Conservation (phyloP, 1,140 invertebrate genomes). For the Pseudomyrmex pallidus region DNA sequence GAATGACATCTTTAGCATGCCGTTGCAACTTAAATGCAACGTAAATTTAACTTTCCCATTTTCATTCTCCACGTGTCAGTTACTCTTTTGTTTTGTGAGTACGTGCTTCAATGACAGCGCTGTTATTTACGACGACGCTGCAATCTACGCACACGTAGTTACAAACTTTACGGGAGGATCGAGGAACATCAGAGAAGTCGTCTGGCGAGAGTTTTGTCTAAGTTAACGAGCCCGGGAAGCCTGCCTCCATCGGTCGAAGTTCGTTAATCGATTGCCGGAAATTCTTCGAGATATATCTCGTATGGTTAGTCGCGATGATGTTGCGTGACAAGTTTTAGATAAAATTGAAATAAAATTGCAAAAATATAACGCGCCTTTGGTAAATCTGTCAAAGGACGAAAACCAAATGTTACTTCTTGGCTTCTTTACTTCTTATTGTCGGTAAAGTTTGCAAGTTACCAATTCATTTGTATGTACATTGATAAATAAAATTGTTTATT, state of each 20-base stretch:
- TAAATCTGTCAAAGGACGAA: neutral
- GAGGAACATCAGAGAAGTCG: conserved; percentile 33
- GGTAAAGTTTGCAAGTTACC: too few species aligned
- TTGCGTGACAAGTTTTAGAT: conserved; percentile 51
- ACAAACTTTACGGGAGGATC: conserved; percentile 34
- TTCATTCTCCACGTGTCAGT: conserved; percentile 28
- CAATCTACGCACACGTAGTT: conserved; percentile 52
- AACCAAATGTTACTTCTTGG: neutral
- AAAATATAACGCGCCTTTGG: neutral
- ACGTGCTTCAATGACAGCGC: conserved; percentile 21
- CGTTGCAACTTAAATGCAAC: neutral
- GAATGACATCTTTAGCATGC: neutral
- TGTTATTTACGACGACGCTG: conserved; percentile 29
- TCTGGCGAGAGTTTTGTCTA: conserved; percentile 48
- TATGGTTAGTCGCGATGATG: neutral
- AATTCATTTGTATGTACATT: neutral
- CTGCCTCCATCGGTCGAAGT: conserved; percentile 23
- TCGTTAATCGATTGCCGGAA: conserved; percentile 51
- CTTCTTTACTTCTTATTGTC: neutral
- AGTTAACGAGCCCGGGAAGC: conserved; percentile 42
- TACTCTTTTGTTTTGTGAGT: conserved; percentile 44
- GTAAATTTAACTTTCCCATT: conserved; percentile 27
- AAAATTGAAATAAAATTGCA: conserved; percentile 12
- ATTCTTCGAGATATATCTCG: conserved; percentile 47
- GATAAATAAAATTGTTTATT: neutral